Conservation (phyloP, 2,797 vertebrate genomes). For the Rhinogobio ventralis region DNA sequence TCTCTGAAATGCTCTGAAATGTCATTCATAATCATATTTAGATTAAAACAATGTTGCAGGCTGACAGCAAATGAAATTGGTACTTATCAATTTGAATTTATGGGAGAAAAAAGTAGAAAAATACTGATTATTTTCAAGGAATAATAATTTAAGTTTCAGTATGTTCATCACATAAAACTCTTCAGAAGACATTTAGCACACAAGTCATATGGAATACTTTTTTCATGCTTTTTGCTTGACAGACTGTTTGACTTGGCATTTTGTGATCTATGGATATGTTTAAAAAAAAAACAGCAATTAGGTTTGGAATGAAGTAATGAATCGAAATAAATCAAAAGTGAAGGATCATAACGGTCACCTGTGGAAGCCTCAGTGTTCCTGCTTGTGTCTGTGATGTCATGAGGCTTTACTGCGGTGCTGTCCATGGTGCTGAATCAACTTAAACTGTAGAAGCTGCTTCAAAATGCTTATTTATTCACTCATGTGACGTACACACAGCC, state of each 20-base stretch:
- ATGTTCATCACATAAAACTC: neutral
- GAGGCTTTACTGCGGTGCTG: neutral
- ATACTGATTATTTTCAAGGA: neutral
- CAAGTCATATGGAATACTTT: neutral
- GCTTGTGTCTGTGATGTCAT: neutral
- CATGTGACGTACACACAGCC: neutral
- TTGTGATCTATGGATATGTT: neutral
- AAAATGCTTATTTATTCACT: neutral
- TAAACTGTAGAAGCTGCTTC: neutral
- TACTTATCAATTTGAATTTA: too few species aligned
- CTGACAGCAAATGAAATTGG: too few species aligned
- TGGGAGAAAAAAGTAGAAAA: neutral
- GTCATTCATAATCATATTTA: too few species aligned
- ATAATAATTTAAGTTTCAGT: neutral
- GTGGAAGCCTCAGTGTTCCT: neutral
- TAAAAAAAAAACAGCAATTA: neutral
- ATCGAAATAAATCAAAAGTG: neutral
- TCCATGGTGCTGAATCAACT: conserved; percentile 24
- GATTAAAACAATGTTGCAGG: too few species aligned
- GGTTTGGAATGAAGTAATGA: neutral
- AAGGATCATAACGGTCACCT: neutral
- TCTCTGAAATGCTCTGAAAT: neutral
- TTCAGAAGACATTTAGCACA: neutral
- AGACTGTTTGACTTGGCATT: neutral
- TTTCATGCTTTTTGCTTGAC: neutral